These are phyloP conservation scores for Aphelinus atriplicis DNA, from an alignment of 1,140 invertebrate species.

Conservation along the genomic window DNA sequence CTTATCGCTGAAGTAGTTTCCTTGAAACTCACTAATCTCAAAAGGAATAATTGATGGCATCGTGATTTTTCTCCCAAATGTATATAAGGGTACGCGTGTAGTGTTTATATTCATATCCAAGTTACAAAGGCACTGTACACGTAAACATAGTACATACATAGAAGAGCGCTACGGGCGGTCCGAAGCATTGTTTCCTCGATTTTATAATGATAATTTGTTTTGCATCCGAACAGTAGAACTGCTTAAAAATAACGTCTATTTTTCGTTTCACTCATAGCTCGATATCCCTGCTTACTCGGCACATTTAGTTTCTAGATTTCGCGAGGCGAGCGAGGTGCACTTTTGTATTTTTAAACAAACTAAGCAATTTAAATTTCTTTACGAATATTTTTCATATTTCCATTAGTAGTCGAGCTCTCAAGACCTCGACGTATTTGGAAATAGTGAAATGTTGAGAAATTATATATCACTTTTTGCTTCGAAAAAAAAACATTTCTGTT, in stretches of 20 bases:
- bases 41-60: background rate
- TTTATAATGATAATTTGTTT: constrained; percentile 4
- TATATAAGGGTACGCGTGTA: background rate
- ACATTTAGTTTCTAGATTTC: background rate
- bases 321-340: background rate
- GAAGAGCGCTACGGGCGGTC: constrained; percentile 51
- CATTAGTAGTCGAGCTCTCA: no score
- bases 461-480: no score
- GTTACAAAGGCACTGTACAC: constrained; percentile 64
- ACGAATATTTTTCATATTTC: no score
- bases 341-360: background rate
- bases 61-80: constrained; percentile 15
- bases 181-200: constrained; percentile 20
- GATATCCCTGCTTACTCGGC: background rate
- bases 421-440: no score
- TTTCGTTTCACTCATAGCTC: constrained; percentile 4
- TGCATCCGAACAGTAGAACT: no score
- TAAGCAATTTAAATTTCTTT: background rate
- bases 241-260: constrained; percentile 11
- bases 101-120: constrained; percentile 43
- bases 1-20: no score
- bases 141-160: constrained; percentile 53
- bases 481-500: no score
- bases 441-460: no score
- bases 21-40: no score